These are phyloP conservation scores for Corythaixoides concolor DNA, from an alignment of 2,113 vertebrate species.

Conservation along the genomic window DNA sequence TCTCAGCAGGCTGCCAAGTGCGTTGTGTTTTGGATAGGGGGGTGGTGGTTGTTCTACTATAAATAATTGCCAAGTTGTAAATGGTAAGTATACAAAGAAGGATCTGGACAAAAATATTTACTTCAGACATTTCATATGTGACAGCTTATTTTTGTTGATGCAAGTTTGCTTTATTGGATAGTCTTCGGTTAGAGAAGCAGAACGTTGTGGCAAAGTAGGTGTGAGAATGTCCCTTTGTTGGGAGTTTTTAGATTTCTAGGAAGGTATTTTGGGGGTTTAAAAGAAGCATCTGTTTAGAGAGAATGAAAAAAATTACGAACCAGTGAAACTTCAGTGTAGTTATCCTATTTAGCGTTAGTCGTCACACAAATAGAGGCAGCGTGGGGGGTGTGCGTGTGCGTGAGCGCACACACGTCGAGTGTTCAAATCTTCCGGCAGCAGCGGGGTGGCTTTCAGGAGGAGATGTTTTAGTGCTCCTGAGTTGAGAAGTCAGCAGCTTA, in stretches of 20 bases:
- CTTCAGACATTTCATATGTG: not conserved
- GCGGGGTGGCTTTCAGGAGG: not conserved
- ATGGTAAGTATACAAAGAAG: conserved; percentile 22
- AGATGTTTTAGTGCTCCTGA: not conserved
- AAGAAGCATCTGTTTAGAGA: not conserved
- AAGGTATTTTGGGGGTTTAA: not conserved
- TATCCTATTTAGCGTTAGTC: rapidly evolving
- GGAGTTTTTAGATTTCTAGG: not conserved
- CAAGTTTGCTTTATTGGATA: not conserved
- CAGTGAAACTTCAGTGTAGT: not conserved
- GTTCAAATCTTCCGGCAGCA: not conserved
- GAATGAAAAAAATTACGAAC: not conserved
- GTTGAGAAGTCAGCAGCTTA: not conserved
- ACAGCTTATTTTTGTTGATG: not conserved
- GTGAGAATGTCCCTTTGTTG: not conserved
- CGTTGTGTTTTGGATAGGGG: not conserved
- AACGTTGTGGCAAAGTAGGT: not conserved
- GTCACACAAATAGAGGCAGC: not conserved
- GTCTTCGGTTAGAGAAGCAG: not conserved
- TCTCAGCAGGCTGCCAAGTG: not conserved
- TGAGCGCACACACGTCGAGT: rapidly evolving
- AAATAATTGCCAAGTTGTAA: not conserved
- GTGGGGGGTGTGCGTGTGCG: not conserved
- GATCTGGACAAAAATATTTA: not conserved
- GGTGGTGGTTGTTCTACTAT: not conserved